Evolutionary conservation across 2,888 invertebrate genomes (phyloP), one percentile per base, ranked within the genome.

Genomic region (Panzeria rudis): DNA sequence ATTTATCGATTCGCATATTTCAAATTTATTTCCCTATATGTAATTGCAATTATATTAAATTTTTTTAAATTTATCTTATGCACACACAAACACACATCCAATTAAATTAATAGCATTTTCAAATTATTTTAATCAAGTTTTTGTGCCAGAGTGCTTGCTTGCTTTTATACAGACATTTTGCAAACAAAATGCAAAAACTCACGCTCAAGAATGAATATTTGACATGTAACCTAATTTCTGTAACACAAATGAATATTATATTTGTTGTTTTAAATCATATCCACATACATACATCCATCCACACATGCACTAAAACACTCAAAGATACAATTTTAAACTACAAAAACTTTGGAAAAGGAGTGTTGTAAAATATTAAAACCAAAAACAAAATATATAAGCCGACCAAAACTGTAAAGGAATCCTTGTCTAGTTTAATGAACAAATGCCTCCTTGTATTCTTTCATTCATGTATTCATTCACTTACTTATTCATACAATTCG

Each of bases 201-300:
- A 66, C 44, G 32, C 32, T 41, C 44, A 44, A 41, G 56, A 47
- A 47, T 38, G 17, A 68, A 62, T 64, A n/a, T 64, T 17, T 64
- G 52, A 68, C 83, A 73, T 73, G 83, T 66, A 83, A 83, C 68
- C 73, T 83, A 68, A 78, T 68, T 83, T 83, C 61, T 72, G 41
- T 50, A 44, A 25, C 7, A 59, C 71, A 72, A 20, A 72, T 32
- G 23, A 9, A 17, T 23, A 23, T 69, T 25, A 32, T 66, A 44
- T 29, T 54, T 54, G 38, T 54, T 54, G 17, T 64, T 66, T 75
- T 20, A 41, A 54, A 23, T 29, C 5, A 4, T 29, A 29, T 29
- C 5, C 5, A 4, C 47, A 25, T 11, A 20, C 13, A 29, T 41
- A 5, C 41, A 23, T 32, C 44, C 54, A 61, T 25, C 3, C 17